phyloP scores from a whole-genome alignment of 2,113 vertebrate species.

The Pterocles burchelli region DNA sequence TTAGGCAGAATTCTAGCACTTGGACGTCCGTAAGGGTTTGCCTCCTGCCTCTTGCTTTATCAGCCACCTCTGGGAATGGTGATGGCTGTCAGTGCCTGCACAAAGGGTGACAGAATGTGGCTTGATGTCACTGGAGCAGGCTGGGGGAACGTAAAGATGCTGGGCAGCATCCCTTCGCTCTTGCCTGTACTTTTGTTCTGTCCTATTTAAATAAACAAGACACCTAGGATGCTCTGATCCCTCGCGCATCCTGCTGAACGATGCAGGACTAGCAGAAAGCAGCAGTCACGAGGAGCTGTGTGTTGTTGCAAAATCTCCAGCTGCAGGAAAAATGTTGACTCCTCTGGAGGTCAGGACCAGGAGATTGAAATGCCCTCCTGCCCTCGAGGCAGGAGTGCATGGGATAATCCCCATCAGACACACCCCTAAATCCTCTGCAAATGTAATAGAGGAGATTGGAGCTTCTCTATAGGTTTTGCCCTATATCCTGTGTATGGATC shows the following conservation, averaged over 20 bases:
- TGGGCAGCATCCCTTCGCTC: not conserved
- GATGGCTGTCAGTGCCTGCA: constrained; percentile 4
- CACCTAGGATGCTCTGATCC: not conserved
- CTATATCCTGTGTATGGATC: not conserved
- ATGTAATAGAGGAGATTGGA: not conserved
- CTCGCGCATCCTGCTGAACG: not conserved
- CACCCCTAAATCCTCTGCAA: not conserved
- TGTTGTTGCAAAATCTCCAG: not conserved
- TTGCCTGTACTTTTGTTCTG: not conserved
- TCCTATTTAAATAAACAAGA: not conserved
- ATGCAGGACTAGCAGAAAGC: not conserved
- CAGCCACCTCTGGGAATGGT: not conserved
- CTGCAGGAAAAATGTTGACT: constrained; percentile 4
- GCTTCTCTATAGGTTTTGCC: not conserved
- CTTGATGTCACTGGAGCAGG: constrained; percentile 42
- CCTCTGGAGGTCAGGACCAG: not conserved
- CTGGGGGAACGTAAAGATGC: not conserved
- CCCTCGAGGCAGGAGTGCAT: not conserved
- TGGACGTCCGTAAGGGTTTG: not conserved
- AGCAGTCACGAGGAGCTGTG: not conserved
- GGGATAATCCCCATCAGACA: not conserved
- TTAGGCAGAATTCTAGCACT: not conserved
- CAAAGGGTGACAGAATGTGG: constrained; percentile 8
- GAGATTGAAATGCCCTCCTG: constrained; percentile 6
- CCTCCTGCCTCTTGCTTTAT: not conserved